Base-by-base conservation (phyloP, 1,140 invertebrate genomes). In the Drosophila grimshawi region DNA sequence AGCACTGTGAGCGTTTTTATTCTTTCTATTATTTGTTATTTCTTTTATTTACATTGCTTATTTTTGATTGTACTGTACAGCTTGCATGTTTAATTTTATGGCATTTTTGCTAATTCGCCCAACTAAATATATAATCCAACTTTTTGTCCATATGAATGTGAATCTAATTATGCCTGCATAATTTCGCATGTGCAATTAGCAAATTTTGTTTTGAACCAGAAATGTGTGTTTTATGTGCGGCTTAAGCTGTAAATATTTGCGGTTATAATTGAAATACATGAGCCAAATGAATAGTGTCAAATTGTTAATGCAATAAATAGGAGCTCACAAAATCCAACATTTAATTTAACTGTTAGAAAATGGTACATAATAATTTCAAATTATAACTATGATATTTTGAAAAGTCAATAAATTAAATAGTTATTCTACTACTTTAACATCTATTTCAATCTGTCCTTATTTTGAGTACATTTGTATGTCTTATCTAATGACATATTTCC, bases 1-100 rank as follows among this genome's bases (percentile, higher is more conserved):
- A 93, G 94, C 94, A 90, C 93, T 96, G 95, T 96, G 94, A 96
- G 95, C 95, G 51, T 64, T 64, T 80, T 80, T 57, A 53, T 63
- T 57, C 64, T 65, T 48, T 19, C 53, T 4, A 39, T 62, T 10
- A 46, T 51, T 27, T 39, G 19, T 49, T 60, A 57, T 37, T 29
- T 11, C 43, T 30, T 63, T 43, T 39, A 35, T 32, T 43, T 52
- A 39, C 3, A 35, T 11, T 6, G 5, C 2, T n/a, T 19, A 19
- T 19, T 19, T 19, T 19, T 19, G 19, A 19, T 30, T 37, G 2
- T 19, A 11, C 11, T 19, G 5, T 35, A 39, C 39, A 35, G 3
- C 55, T 41, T 43, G 49, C 49, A 53, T 67, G 63, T 7, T 46
- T 11, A 5, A 33, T 32, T 43, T 49, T 11, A 46, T 52, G 19